Conservation (phyloP, 2,888 invertebrate genomes). For the Eumerus sabulonum region DNA sequence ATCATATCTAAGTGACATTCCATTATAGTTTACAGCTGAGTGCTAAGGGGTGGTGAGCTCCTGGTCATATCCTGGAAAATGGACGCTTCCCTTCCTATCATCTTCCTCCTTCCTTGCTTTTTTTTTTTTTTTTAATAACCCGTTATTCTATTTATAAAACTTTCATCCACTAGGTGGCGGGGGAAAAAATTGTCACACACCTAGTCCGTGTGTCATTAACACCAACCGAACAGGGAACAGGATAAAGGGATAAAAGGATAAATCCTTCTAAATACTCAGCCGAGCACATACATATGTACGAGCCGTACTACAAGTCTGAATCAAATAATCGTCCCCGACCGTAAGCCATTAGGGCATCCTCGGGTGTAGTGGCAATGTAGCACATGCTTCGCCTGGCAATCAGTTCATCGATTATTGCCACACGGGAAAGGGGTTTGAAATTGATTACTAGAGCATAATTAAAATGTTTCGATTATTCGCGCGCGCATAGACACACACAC, state of each 20-base stretch:
- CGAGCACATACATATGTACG: background rate
- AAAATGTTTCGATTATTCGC: conserved; percentile 69
- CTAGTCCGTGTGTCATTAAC: conserved; percentile 45
- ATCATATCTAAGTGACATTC: conserved; percentile 6
- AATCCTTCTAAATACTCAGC: background rate
- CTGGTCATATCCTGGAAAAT: too few species aligned
- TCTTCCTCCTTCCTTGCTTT: too few species aligned
- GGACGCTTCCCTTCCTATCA: too few species aligned
- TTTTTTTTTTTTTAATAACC: conserved; percentile 16
- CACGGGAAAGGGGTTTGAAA: conserved; percentile 61
- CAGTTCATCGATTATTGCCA: conserved; percentile 68
- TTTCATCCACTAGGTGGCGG: background rate
- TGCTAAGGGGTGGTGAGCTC: background rate
- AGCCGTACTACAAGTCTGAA: conserved; percentile 38
- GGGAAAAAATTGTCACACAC: conserved; percentile 7
- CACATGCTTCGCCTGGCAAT: conserved; percentile 62
- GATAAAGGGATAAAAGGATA: too few species aligned
- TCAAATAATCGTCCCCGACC: conserved; percentile 48
- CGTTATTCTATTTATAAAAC: conserved; percentile 32
- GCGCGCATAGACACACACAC: conserved; percentile 16
- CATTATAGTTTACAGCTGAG: background rate
- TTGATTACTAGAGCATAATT: conserved; percentile 69
- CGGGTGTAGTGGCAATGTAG: conserved; percentile 32
- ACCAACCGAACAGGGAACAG: conserved; percentile 6
- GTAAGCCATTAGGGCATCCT: conserved; percentile 50